Conservation (phyloP, 2,113 vertebrate species). For the Ariopsis seemanni region DNA sequence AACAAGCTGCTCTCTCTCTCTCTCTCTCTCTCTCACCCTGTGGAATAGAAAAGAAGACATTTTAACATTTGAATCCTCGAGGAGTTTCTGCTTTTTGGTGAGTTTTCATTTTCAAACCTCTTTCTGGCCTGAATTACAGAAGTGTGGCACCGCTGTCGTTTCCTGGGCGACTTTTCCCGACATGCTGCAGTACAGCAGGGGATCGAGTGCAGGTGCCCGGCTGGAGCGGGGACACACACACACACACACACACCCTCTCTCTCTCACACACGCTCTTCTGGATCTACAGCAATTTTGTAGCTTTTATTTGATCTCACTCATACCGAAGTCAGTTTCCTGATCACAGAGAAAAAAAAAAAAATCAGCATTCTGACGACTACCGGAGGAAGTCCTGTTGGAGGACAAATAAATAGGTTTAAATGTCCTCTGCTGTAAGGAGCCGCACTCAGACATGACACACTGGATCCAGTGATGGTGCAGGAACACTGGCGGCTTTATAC, state of each 20-base stretch:
- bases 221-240: neutral
- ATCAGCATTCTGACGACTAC: neutral
- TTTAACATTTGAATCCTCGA: neutral
- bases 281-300: neutral
- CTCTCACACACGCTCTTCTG: neutral
- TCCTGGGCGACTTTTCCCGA: constrained; percentile 2
- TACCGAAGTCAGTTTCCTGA: neutral
- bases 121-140: neutral
- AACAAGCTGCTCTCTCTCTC: constrained; percentile 34
- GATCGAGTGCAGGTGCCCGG: constrained; percentile 3
- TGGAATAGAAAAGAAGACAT: neutral
- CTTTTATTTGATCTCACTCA: neutral
- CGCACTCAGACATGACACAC: neutral
- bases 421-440: neutral
- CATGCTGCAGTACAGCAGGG: neutral
- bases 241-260: neutral
- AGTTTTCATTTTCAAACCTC: neutral
- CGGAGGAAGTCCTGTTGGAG: neutral
- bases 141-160: neutral
- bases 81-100: constrained; percentile 19
- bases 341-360: neutral
- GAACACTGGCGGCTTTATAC: neutral
- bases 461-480: neutral
- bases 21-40: too few relatives aligned
- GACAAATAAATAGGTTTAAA: neutral